Evolutionary conservation across 2,888 invertebrate genomes (phyloP).

Genomic region (Trissolcus brochymenae): DNA sequence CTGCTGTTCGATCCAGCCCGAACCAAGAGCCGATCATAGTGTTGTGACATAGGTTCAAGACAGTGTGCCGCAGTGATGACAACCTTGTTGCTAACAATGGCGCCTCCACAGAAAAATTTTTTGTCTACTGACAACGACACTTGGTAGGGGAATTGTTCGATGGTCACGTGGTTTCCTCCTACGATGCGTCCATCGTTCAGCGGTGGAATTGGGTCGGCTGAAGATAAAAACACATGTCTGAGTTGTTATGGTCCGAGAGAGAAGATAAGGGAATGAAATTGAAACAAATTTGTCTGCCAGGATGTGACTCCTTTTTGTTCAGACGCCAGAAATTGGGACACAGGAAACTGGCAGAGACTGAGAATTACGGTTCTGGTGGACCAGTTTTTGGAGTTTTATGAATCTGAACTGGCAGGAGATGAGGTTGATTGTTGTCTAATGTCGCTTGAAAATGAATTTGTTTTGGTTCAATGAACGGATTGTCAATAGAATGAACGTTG

Average conservation of each 20-base stretch:
- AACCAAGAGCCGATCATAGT: background rate
- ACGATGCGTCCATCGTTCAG: conserved; percentile 38
- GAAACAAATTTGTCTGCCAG: no score
- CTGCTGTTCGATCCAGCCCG: conserved; percentile 22
- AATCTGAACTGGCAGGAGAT: no score
- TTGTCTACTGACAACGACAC: conserved; percentile 75
- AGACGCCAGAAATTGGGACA: background rate
- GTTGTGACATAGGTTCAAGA: conserved; percentile 53
- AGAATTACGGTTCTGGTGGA: no score
- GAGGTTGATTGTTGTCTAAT: no score
- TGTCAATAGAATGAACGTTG: no score
- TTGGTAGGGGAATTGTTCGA: conserved; percentile 76
- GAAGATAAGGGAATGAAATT: background rate
- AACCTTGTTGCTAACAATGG: conserved; percentile 77
- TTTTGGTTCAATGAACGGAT: no score
- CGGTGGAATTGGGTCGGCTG: conserved; percentile 26
- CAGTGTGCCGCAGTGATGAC: conserved; percentile 81
- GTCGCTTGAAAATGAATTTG: no score
- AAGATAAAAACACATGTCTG: background rate
- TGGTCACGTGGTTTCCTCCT: conserved; percentile 23
- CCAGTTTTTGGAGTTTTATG: no score
- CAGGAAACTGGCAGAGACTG: no score
- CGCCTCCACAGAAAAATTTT: conserved; percentile 77
- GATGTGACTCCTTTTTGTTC: no score
- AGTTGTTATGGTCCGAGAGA: background rate